A percentile compares a stretch with the other conserved stretches of the same genome.
Conservation (phyloP, 2,113 vertebrate species). For the Gallinago paraguaiae region DNA sequence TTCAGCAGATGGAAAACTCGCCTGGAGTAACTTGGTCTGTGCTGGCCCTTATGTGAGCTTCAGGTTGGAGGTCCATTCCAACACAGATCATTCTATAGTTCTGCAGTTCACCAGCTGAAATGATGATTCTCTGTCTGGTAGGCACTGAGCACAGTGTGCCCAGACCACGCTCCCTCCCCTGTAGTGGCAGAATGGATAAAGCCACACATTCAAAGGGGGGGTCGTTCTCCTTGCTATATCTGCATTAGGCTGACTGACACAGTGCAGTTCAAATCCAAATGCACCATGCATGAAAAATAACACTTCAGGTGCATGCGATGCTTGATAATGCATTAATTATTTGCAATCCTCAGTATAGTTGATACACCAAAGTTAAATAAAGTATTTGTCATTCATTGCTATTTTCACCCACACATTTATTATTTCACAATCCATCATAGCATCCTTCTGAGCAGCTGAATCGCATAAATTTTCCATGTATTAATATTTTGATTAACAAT, state of each 20-base stretch:
- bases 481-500: constrained; percentile 51
- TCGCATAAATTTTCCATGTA: not conserved
- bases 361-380: not conserved
- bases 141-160: not conserved
- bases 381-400: not conserved
- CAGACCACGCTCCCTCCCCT: not conserved
- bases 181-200: not conserved
- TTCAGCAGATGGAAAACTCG: not conserved
- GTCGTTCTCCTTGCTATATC: not conserved
- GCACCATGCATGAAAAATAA: not conserved
- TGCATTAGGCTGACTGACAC: not conserved
- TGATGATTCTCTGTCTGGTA: not conserved
- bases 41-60: not conserved
- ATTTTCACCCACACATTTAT: not conserved
- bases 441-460: constrained; percentile 14
- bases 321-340: not conserved
- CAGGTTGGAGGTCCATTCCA: not conserved
- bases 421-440: not conserved
- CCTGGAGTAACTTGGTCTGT: not conserved
- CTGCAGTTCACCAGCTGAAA: not conserved
- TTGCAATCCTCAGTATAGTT: not conserved
- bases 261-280: not conserved
- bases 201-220: not conserved
- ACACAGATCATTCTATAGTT: not conserved
- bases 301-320: not conserved